Percentiles rank a stretch among this genome's conserved stretches.
These are phyloP conservation scores for Saccopteryx leptura DNA, from an alignment of 2,113 vertebrate genomes.

Conservation along the genomic window DNA sequence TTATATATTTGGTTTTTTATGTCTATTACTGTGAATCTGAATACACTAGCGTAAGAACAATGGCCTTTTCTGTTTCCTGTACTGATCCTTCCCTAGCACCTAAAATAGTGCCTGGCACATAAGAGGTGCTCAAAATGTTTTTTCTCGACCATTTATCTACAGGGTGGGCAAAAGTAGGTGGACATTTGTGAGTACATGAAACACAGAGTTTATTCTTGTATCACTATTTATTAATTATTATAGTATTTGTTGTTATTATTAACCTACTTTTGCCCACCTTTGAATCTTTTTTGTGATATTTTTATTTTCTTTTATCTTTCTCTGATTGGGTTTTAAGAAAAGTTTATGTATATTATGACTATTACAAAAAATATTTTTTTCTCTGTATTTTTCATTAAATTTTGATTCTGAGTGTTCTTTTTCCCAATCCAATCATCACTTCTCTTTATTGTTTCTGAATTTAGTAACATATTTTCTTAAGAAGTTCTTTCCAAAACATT, in stretches of 20 bases:
- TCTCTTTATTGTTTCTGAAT: neutral
- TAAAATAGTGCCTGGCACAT: neutral
- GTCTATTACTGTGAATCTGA: neutral
- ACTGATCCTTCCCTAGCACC: neutral
- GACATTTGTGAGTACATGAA: neutral
- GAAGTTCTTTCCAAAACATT: neutral
- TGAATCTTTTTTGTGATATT: neutral
- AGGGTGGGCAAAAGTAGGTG: neutral
- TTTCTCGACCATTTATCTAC: neutral
- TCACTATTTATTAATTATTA: neutral
- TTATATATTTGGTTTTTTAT: neutral
- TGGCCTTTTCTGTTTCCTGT: slow-evolving; percentile 22
- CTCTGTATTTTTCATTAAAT: neutral
- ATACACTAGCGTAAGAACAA: neutral
- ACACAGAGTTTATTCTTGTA: neutral
- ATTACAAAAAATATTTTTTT: neutral
- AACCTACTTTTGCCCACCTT: neutral
- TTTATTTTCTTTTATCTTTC: neutral
- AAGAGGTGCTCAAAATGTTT: neutral
- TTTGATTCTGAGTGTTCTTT: neutral
- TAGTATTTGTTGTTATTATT: neutral
- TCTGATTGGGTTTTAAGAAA: neutral
- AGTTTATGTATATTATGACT: neutral
- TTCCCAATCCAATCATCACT: neutral
- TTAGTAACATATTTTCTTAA: neutral